These are phyloP conservation scores for Sinelater perroti DNA, from an alignment of 2,888 invertebrate genomes.

Conservation along the genomic window DNA sequence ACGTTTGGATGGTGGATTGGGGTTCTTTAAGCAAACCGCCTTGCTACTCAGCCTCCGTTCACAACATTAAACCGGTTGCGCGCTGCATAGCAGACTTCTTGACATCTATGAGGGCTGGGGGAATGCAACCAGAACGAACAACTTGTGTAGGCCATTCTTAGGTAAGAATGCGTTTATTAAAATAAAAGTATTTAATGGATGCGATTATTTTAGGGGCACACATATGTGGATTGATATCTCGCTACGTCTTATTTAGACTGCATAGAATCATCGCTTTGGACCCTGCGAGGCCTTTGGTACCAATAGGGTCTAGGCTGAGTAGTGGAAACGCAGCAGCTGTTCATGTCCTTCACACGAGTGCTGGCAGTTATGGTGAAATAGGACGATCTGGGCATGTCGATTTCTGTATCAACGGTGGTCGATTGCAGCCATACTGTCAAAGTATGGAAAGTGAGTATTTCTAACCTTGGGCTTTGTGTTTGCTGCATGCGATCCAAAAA, in stretches of 20 bases:
- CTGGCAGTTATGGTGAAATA: slow-evolving; percentile 80
- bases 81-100: slow-evolving; percentile 74
- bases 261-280: slow-evolving; percentile 78
- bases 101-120: slow-evolving; percentile 70
- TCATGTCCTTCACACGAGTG: slow-evolving; percentile 81
- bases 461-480: too few species aligned
- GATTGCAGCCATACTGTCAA: slow-evolving; percentile 78
- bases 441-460: slow-evolving; percentile 72
- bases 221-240: slow-evolving; percentile 78
- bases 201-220: slow-evolving; percentile 71
- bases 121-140: slow-evolving; percentile 70
- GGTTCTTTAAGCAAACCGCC: slow-evolving; percentile 74
- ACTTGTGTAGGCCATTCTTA: slow-evolving; percentile 80
- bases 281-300: slow-evolving; percentile 77
- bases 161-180: slow-evolving; percentile 50
- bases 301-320: slow-evolving; percentile 71
- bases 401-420: slow-evolving; percentile 83
- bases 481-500: too few species aligned
- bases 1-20: slow-evolving; percentile 82
- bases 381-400: slow-evolving; percentile 79
- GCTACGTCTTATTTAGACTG: slow-evolving; percentile 75
- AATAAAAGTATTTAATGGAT: background rate
- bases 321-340: slow-evolving; percentile 81
- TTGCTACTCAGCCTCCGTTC: slow-evolving; percentile 74
- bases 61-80: slow-evolving; percentile 77